Evolutionary conservation across 2,113 vertebrate species (phyloP).

Genomic region (Salvator merianae): DNA sequence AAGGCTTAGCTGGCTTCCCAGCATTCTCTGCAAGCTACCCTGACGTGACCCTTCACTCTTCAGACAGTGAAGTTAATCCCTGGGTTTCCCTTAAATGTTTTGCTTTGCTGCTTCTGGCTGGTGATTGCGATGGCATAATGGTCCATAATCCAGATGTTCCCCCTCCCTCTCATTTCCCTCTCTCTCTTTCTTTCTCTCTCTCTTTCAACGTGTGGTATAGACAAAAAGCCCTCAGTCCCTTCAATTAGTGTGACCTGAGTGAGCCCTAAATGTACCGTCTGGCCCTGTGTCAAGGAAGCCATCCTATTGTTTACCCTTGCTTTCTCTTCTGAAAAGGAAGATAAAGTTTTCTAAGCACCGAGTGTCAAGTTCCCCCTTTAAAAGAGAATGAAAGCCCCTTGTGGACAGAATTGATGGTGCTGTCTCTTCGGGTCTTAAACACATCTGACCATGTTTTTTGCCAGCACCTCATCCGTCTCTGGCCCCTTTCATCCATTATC

Average conservation of each 20-base stretch:
- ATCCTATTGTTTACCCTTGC: conserved; percentile 51
- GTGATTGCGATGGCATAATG: background rate
- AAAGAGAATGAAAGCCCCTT: conserved; percentile 48
- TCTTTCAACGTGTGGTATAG: background rate
- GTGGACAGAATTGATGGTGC: conserved; percentile 74
- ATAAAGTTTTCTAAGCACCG: conserved; percentile 70
- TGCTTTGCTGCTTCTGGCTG: background rate
- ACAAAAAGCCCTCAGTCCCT: background rate
- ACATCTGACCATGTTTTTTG: conserved; percentile 73
- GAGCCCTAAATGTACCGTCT: conserved; percentile 29
- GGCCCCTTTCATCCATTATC: conserved; percentile 80
- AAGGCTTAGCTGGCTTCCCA: background rate
- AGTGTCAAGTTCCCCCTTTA: conserved; percentile 70
- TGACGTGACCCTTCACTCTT: background rate
- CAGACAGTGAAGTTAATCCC: background rate
- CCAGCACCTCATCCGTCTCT: conserved; percentile 81
- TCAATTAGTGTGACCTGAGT: conserved; percentile 11
- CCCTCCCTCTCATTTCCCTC: too few species aligned
- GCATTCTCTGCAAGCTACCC: background rate
- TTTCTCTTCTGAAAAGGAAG: conserved; percentile 69
- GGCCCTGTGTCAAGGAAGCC: conserved; percentile 70
- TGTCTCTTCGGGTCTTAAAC: conserved; percentile 76
- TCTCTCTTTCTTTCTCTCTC: too few species aligned
- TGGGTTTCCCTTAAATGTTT: background rate
- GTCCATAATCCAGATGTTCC: too few species aligned